These are phyloP conservation scores for Rhodinocichla rosea DNA, from an alignment of 2,113 vertebrate genomes.

Conservation along the genomic window DNA sequence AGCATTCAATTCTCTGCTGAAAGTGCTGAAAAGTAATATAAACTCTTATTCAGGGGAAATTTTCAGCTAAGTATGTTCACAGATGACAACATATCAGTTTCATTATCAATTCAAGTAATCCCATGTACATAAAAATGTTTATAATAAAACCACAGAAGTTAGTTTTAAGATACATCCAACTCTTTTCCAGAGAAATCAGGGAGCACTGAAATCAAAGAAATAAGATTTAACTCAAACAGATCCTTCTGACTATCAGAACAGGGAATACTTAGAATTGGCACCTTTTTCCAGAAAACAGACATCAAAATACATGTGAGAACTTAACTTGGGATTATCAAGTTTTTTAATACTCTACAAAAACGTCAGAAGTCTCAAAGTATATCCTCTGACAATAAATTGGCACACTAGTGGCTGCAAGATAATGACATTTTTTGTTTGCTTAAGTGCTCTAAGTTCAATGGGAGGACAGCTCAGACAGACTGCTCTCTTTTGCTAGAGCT, in stretches of 20 bases:
- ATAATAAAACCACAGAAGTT: not conserved
- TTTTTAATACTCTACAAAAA: not conserved
- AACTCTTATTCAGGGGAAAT: not conserved
- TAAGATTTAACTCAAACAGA: not conserved
- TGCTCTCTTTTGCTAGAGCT: not conserved
- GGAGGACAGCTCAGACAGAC: slow-evolving; percentile 37
- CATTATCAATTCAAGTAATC: not conserved
- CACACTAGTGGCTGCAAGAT: not conserved
- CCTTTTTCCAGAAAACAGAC: not conserved
- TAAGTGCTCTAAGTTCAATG: slow-evolving; percentile 42
- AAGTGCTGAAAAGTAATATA: not conserved
- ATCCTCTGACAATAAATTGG: slow-evolving; percentile 8
- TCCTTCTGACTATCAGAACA: not conserved
- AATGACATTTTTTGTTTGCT: slow-evolving; percentile 57
- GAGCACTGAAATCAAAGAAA: not conserved
- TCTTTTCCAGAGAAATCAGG: not conserved
- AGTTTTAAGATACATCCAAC: not conserved
- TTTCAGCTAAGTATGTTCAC: not conserved
- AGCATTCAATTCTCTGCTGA: not conserved
- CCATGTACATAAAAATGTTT: not conserved
- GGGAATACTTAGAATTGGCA: not conserved
- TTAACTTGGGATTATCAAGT: not conserved
- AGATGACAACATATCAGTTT: not conserved
- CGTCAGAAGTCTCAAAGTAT: not conserved
- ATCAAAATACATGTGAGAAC: not conserved